Conservation (phyloP, 2,888 invertebrate genomes). For the Drosophila tripunctata region DNA sequence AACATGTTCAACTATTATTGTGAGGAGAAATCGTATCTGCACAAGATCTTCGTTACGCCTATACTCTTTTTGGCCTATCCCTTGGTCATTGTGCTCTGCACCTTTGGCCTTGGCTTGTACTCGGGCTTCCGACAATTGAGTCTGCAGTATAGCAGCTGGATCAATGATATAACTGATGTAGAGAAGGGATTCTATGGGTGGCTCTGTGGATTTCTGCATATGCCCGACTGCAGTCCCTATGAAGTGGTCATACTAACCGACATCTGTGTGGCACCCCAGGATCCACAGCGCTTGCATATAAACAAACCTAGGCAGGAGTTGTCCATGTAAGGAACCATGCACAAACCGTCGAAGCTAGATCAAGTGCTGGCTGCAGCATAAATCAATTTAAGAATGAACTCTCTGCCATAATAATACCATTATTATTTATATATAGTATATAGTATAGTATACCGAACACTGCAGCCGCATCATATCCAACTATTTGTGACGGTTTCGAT, state of each 20-base stretch:
- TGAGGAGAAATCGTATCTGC: conserved; percentile 87
- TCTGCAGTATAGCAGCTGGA: conserved; percentile 88
- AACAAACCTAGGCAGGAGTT: conserved; percentile 84
- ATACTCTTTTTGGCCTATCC: conserved; percentile 89
- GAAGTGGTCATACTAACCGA: conserved; percentile 87
- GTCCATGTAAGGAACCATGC: conserved; percentile 77
- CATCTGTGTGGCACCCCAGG: conserved; percentile 82
- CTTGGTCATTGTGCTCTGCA: conserved; percentile 88
- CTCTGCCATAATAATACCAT: conserved; percentile 5
- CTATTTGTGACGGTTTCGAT: conserved; percentile 51
- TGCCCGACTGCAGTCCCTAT: conserved; percentile 91
- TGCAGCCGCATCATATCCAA: conserved; percentile 49
- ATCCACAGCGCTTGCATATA: conserved; percentile 78
- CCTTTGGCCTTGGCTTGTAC: conserved; percentile 88
- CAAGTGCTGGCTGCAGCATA: conserved; percentile 28
- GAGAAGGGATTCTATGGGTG: conserved; percentile 93
- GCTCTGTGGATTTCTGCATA: conserved; percentile 88
- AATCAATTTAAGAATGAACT: conserved; percentile 4
- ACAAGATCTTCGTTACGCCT: conserved; percentile 88
- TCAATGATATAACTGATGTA: conserved; percentile 89
- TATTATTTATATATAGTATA: conserved; percentile 1
- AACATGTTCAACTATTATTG: conserved; percentile 89
- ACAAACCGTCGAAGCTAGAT: conserved; percentile 32
- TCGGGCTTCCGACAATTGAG: conserved; percentile 89
- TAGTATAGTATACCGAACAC: conserved; percentile 19